Evolutionary conservation across 2,113 vertebrate genomes (phyloP), one percentile per base, ranked within the genome.

Genomic region (Rallus limicola): DNA sequence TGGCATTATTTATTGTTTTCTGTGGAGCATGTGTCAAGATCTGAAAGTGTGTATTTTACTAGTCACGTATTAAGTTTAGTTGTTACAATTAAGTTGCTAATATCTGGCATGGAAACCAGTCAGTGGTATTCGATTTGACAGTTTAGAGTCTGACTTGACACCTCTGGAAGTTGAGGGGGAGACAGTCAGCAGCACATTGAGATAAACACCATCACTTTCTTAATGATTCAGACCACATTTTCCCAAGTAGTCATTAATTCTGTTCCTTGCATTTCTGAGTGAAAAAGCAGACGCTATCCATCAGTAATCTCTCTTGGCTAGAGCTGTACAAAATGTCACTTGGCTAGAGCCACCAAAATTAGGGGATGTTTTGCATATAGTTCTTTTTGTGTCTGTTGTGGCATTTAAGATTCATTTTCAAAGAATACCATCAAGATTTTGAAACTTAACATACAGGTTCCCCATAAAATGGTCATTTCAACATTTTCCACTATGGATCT

Each of bases 1-100:
- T 96, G 94, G 86, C 85, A 72, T 93, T 94, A 94, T 96, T 96
- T 94, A 80, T 92, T 93, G 88, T 93, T 95, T 96, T 94, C 91
- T 96, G 82, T 52, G 20, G 28, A 91, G 46, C 81, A 82, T 63
- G 74, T 95, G 92, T 93, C 81, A 91, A 87, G 70, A 74, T 80
- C 83, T 82, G 92, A 87, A 80, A 88, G 69, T 50, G 53, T 59
- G 16, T 58, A 65, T 87, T 94, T 96, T 77, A 80, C 70, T 77
- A 85, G 74, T 82, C 95, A 96, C 12, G 3, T 87, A 85, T 50
- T 62, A 85, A 82, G 62, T 92, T 92, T 67, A 82, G 83, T 33
- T 91, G 24, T 55, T 53, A 53, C 87, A 95, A 92, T 90, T 88
- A 68, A 64, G 53, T 82, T 81, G 52, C 76, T 93, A 93, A 86